These are phyloP conservation scores for Rhynchonycteris naso DNA, from an alignment of 2,797 vertebrate species.

Conservation along the genomic window DNA sequence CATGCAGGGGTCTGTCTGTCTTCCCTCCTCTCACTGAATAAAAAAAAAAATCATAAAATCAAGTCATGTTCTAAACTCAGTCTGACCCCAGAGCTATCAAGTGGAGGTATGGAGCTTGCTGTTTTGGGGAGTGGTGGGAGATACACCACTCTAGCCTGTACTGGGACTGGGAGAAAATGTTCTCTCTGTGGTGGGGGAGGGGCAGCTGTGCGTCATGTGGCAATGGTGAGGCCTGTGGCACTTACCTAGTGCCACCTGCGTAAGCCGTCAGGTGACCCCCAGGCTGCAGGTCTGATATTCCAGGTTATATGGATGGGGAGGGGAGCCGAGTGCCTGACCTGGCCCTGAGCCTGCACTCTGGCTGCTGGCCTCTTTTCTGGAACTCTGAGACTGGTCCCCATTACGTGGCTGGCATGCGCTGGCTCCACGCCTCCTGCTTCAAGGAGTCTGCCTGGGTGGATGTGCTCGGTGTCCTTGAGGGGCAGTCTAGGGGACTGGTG, in stretches of 20 bases:
- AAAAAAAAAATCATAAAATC: not conserved
- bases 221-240: fast-evolving
- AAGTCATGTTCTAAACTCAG: fast-evolving
- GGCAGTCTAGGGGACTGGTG: fast-evolving
- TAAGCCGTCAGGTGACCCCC: fast-evolving
- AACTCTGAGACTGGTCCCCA: fast-evolving
- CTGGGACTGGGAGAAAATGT: fast-evolving
- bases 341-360: not conserved
- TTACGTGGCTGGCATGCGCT: fast-evolving
- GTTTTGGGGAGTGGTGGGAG: not conserved
- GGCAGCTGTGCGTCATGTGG: fast-evolving
- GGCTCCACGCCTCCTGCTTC: fast-evolving
- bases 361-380: fast-evolving
- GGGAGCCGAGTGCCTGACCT: fast-evolving
- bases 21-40: no score
- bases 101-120: not conserved
- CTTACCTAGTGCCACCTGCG: fast-evolving
- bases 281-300: fast-evolving
- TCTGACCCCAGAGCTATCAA: fast-evolving
- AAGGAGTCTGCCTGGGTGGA: not conserved
- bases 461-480: not conserved
- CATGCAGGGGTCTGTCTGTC: no score
- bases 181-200: not conserved
- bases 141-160: fast-evolving
- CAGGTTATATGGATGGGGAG: not conserved